phyloP scores from a whole-genome alignment of 2,113 vertebrate genomes.

The Thinocorus orbignyianus region DNA sequence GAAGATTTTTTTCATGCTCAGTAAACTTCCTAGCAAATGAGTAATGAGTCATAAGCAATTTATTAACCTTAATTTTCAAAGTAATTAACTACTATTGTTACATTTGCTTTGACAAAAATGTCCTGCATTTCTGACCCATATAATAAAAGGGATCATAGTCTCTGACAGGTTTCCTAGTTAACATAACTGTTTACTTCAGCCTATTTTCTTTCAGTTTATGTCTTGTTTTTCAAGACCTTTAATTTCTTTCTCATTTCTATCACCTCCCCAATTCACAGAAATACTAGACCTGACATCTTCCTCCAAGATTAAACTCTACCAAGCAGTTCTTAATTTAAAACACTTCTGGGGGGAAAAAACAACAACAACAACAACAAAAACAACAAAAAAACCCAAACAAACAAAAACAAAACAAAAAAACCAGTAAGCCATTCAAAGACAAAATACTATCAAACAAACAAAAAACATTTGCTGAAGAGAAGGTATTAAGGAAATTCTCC shows the following conservation, averaged over 20 bases:
- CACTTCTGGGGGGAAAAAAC: no score
- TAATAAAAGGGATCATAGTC: background rate
- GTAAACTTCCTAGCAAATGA: background rate
- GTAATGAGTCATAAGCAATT: background rate
- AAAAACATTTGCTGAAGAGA: background rate
- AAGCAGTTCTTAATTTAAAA: background rate
- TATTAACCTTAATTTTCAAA: background rate
- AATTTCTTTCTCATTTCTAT: background rate
- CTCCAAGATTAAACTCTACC: background rate
- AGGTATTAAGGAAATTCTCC: background rate
- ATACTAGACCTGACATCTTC: background rate
- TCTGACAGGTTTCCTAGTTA: background rate
- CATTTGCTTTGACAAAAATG: background rate
- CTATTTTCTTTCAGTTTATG: background rate
- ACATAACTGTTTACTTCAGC: background rate
- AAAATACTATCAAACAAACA: background rate
- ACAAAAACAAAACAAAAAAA: no score
- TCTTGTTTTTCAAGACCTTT: background rate
- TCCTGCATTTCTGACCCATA: background rate
- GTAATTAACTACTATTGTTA: background rate
- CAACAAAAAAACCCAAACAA: no score
- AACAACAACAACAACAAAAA: no score
- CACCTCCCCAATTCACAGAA: background rate
- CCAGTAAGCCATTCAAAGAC: background rate
- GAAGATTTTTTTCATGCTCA: background rate